Evolutionary conservation across 2,797 vertebrate species (phyloP).

Genomic region (Lycodopsis pacificus): DNA sequence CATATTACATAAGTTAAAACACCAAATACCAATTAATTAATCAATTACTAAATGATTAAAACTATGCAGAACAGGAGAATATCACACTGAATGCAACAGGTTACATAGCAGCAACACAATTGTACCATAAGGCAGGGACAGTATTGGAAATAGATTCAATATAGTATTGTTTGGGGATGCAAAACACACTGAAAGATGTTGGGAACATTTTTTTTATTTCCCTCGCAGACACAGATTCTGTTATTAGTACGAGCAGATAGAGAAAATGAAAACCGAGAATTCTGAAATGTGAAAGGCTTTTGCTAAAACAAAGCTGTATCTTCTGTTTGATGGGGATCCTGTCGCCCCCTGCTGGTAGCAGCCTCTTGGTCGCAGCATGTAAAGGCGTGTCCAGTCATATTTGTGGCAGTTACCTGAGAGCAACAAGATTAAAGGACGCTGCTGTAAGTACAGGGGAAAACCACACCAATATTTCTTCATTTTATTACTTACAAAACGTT

Average conservation of each 20-base stretch:
- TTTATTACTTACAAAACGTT: not conserved
- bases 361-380: conserved; percentile 5
- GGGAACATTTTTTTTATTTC: not conserved
- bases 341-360: conserved; percentile 35
- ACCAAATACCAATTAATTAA: not conserved
- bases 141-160: not conserved
- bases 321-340: not conserved
- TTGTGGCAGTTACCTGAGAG: conserved; percentile 78
- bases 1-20: not conserved
- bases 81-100: not conserved
- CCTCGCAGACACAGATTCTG: not conserved
- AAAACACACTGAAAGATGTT: not conserved
- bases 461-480: not conserved
- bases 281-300: not conserved
- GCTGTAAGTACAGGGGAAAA: conserved; percentile 82
- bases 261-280: not conserved
- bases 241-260: not conserved
- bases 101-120: not conserved
- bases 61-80: not conserved
- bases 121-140: not conserved
- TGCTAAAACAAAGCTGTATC: not conserved
- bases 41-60: not conserved
- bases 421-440: conserved; percentile 87
- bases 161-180: not conserved
- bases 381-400: conserved; percentile 77